Conservation (phyloP, 2,888 invertebrate species). For the Spodoptera exigua region DNA sequence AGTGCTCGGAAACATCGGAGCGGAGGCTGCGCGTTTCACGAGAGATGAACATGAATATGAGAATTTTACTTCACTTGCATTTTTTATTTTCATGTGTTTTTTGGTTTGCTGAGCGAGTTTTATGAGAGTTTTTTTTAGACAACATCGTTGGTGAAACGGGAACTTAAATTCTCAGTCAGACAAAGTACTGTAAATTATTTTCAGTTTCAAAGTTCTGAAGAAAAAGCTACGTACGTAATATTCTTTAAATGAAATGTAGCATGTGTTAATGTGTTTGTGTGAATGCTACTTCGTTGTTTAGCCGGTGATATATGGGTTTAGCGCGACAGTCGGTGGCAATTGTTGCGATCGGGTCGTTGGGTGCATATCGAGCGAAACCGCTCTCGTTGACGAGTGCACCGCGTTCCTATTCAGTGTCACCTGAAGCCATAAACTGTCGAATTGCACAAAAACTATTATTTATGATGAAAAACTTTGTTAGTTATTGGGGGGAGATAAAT, state of each 20-base stretch:
- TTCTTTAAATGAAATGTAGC: too few relatives aligned
- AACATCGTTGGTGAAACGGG: too few relatives aligned
- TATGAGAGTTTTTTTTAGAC: too few relatives aligned
- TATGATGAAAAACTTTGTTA: too few relatives aligned
- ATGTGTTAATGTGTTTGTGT: too few relatives aligned
- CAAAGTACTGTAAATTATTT: too few relatives aligned
- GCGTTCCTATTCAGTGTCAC: too few relatives aligned
- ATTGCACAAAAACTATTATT: background rate
- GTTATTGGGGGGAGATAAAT: too few relatives aligned
- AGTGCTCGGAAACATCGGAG: slow-evolving; percentile 13
- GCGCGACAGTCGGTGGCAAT: background rate
- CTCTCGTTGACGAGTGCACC: background rate
- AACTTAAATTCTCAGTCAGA: too few relatives aligned
- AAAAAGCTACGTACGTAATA: too few relatives aligned
- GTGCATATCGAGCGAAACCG: slow-evolving; percentile 15
- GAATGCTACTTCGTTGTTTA: too few relatives aligned
- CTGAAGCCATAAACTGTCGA: background rate
- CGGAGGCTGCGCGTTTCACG: slow-evolving; percentile 11
- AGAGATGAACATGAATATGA: slow-evolving; percentile 1
- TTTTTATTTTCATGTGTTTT: slow-evolving; percentile 3
- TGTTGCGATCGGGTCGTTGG: slow-evolving; percentile 9
- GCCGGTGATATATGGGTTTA: background rate
- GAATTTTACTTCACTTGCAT: background rate
- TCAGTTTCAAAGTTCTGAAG: too few relatives aligned
- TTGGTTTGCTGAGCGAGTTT: background rate